Evolutionary conservation across 2,113 vertebrate genomes (phyloP).

Genomic region (Datnioides undecimradiatus): DNA sequence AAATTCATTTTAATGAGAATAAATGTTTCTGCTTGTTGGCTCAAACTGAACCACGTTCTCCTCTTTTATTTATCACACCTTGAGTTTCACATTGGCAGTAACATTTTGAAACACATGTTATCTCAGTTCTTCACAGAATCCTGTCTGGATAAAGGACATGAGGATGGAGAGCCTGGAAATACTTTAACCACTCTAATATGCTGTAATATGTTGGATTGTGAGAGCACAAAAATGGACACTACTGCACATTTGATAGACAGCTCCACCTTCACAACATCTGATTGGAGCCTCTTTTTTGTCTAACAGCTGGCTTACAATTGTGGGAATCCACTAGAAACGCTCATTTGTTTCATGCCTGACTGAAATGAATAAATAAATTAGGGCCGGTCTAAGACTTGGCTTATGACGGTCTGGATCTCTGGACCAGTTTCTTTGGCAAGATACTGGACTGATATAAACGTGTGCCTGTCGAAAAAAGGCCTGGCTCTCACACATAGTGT

Average conservation of each 20-base stretch:
- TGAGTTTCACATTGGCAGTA: conserved; percentile 15
- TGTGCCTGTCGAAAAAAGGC: conserved; percentile 4
- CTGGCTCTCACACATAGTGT: conserved; percentile 8
- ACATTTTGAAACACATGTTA: conserved; percentile 3
- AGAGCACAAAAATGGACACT: too few relatives aligned
- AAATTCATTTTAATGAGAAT: neutral
- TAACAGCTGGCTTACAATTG: neutral
- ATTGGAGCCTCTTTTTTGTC: neutral
- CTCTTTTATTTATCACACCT: neutral
- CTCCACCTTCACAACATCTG: neutral
- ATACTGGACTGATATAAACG: conserved; percentile 16
- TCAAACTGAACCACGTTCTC: neutral
- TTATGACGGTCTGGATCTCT: conserved; percentile 1
- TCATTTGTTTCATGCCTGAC: conserved; percentile 12
- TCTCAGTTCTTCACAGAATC: conserved; percentile 2
- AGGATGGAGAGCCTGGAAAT: neutral
- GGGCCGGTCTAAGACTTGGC: conserved; percentile 10
- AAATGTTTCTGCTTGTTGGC: neutral
- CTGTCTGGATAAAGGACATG: neutral
- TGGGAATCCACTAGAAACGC: conserved; percentile 22
- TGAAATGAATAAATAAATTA: conserved; percentile 21
- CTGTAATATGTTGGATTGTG: neutral
- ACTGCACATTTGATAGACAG: neutral
- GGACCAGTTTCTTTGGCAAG: conserved; percentile 13
- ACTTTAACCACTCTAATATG: conserved; percentile 4